Evolutionary conservation across 2,888 invertebrate genomes (phyloP).

Genomic region (Sthenelais limicola): DNA sequence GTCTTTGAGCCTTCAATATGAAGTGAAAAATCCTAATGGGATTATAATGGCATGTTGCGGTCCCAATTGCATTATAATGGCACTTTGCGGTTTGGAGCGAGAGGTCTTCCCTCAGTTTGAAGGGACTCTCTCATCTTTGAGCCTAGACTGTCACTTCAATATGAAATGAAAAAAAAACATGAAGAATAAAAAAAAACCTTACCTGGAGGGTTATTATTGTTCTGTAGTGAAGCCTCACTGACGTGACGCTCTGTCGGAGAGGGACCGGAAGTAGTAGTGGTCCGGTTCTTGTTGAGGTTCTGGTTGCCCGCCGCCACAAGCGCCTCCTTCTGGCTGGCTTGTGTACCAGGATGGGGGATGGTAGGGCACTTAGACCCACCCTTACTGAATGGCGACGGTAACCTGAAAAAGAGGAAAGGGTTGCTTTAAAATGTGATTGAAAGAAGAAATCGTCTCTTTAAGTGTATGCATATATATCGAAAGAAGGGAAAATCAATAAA

Average conservation of each 20-base stretch:
- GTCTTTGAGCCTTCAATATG: too few species aligned
- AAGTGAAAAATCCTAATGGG: too few species aligned
- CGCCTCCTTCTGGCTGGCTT: conserved; percentile 15
- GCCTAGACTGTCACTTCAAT: not conserved
- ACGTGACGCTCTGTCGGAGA: not conserved
- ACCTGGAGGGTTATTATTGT: conserved; percentile 42
- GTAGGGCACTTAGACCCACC: conserved; percentile 58
- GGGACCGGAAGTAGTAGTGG: not conserved
- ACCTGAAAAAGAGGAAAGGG: conserved; percentile 61
- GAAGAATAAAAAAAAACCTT: not conserved
- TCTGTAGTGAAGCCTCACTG: not conserved
- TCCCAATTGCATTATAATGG: too few species aligned
- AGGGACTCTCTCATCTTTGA: too few species aligned
- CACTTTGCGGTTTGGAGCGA: too few species aligned
- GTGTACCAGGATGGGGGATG: conserved; percentile 56
- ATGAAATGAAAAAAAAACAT: not conserved
- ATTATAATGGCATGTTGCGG: too few species aligned
- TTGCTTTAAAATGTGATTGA: conserved; percentile 55
- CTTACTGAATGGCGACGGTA: conserved; percentile 58
- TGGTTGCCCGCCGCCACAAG: conserved; percentile 6
- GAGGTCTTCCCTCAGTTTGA: too few species aligned
- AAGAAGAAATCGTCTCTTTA: not conserved
- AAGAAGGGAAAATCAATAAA: too few species aligned
- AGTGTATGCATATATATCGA: not conserved
- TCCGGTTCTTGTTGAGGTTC: conserved; percentile 36